Base-by-base conservation (phyloP, 2,888 invertebrate species). In the Habroteleia sp. region DNA sequence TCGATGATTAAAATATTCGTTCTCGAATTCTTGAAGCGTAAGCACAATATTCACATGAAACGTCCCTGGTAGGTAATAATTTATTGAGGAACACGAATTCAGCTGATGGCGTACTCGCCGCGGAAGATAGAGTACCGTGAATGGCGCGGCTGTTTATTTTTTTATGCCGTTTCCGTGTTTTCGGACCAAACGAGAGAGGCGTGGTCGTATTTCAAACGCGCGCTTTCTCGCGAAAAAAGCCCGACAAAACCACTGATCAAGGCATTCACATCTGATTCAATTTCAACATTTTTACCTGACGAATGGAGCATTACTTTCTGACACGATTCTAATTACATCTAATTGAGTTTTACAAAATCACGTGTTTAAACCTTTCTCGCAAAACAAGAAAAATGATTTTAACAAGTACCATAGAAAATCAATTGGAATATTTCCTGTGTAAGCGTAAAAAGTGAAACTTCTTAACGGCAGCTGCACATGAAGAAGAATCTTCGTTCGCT, bases 1-100 rank as follows among this genome's bases (percentile, higher is more conserved):
- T 54, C 46, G 58, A 66, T 66, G 20, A 74, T 60, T 60, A 73
- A 66, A 73, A 73, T 73, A 54, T 72, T 72, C 39, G 60, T 44
- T 29, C 35, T 60, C 23, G 35, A 66, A 66, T 62, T 62, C 54
- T 50, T 44, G 33, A 8, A 66, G 54, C 63, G 48, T 42, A 16
- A 65, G 48, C 48, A 41, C 42, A 63, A 63, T 56, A 42, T 72
- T 56, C 56, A 31, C 46, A 44, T 25, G 46, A 60, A 71, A 54
- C 16, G 11, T 27, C 37, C 10, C n/a, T 13, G 25, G 48, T 25
- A 20, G 39, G 14, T 50, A 23, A 71, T 62, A 71, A 62, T 71
- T 60, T 44, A 69, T 42, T 50, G 17, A 48, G 39, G 14, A 48
- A 56, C 54, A 42, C 16, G 33, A 50, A 42, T 69, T 48, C 33